A percentile compares a stretch with the other conserved stretches of the same genome.
Conservation (phyloP, 37 sponge, comb jelly and placozoan species). For the Amphimedon queenslandica region DNA sequence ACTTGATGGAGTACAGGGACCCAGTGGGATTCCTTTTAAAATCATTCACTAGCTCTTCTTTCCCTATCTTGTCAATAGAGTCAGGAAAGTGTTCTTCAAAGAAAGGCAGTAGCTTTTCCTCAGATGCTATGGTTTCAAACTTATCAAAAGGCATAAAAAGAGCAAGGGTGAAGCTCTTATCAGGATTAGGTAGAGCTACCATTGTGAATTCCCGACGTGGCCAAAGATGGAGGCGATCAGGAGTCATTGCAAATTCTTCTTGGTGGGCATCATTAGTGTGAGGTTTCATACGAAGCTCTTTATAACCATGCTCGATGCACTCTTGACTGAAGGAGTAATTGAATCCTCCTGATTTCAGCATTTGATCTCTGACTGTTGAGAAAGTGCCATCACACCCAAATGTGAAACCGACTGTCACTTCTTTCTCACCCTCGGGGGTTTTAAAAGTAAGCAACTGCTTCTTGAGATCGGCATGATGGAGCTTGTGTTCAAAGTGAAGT, state of each 20-base stretch:
- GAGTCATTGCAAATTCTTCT: slow-evolving; percentile 66
- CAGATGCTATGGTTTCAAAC: slow-evolving; percentile 53
- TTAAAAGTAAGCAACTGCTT: slow-evolving; percentile 29
- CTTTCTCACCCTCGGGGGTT: background rate
- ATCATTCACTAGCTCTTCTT: slow-evolving; percentile 55
- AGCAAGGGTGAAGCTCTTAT: slow-evolving; percentile 75
- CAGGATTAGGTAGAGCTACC: slow-evolving; percentile 83
- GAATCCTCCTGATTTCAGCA: slow-evolving; percentile 58
- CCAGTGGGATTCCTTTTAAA: slow-evolving; percentile 66
- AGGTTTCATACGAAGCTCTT: slow-evolving; percentile 76
- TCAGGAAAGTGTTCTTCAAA: slow-evolving; percentile 75
- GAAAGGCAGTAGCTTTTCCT: slow-evolving; percentile 62
- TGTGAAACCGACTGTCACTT: slow-evolving; percentile 42
- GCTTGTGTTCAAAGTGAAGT: slow-evolving; percentile 67
- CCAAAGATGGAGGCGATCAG: slow-evolving; percentile 88
- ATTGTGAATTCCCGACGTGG: slow-evolving; percentile 82
- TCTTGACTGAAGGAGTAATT: slow-evolving; percentile 68
- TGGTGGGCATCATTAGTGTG: slow-evolving; percentile 34
- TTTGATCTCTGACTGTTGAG: slow-evolving; percentile 74
- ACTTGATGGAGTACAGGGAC: slow-evolving; percentile 67
- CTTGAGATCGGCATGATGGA: slow-evolving; percentile 41
- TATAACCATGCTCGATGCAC: slow-evolving; percentile 87
- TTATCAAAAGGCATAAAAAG: slow-evolving; percentile 73
- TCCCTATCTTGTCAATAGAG: slow-evolving; percentile 60
- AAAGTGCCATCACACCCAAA: slow-evolving; percentile 88